Conservation (phyloP, 2,888 invertebrate genomes). For the Limenitis arthemis region DNA sequence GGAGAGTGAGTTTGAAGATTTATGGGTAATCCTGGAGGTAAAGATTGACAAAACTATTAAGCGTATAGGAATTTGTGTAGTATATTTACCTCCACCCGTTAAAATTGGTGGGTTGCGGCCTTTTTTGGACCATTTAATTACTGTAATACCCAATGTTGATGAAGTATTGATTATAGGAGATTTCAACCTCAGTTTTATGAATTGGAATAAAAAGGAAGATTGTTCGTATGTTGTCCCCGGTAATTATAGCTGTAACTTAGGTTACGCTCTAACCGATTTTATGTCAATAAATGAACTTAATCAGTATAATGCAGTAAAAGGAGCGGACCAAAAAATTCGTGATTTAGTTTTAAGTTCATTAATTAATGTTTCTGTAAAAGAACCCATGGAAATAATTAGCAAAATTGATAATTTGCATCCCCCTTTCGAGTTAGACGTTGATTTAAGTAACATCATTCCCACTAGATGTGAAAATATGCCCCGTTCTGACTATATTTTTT, state of each 20-base stretch:
- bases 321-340: slow-evolving; percentile 11
- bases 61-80: slow-evolving; percentile 13
- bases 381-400: slow-evolving; percentile 9
- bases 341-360: slow-evolving; percentile 18
- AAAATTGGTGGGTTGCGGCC: background rate
- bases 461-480: no score
- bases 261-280: slow-evolving; percentile 19
- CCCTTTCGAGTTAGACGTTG: no score
- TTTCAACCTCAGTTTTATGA: slow-evolving; percentile 20
- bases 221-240: slow-evolving; percentile 4
- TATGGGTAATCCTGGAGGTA: slow-evolving; percentile 11
- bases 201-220: slow-evolving; percentile 5
- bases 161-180: slow-evolving; percentile 17
- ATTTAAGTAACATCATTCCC: no score
- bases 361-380: background rate
- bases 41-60: background rate
- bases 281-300: slow-evolving; percentile 12
- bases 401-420: slow-evolving; percentile 20
- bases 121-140: slow-evolving; percentile 8
- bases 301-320: slow-evolving; percentile 16
- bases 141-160: slow-evolving; percentile 10
- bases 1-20: slow-evolving; percentile 8
- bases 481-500: no score
- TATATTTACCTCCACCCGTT: slow-evolving; percentile 18
- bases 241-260: slow-evolving; percentile 10